Conservation (phyloP, 1,140 invertebrate species). For the Drosophila gunungcola region DNA sequence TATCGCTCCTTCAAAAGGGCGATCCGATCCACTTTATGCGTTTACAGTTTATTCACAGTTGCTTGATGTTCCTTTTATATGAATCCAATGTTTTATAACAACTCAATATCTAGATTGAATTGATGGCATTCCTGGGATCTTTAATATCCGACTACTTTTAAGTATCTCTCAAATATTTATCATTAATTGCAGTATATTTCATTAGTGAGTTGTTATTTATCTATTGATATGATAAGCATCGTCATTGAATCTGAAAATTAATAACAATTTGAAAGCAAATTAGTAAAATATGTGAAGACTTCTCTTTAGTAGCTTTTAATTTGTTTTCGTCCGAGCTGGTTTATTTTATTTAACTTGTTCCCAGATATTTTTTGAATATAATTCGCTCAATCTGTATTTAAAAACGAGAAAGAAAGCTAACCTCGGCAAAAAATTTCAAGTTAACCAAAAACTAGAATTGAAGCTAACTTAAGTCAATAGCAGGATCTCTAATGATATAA, state of each 20-base stretch:
- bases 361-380: too few relatives aligned
- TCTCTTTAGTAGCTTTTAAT: too few relatives aligned
- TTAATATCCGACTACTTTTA: neutral
- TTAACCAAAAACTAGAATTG: too few relatives aligned
- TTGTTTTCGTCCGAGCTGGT: too few relatives aligned
- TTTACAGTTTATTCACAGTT: neutral
- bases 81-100: neutral
- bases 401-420: too few relatives aligned
- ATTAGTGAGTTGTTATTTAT: neutral
- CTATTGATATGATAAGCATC: neutral
- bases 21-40: constrained; percentile 5
- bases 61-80: constrained; percentile 6
- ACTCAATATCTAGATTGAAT: neutral
- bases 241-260: neutral
- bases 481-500: too few relatives aligned
- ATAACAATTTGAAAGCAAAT: neutral
- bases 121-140: neutral
- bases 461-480: too few relatives aligned
- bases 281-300: neutral
- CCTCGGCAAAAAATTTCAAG: too few relatives aligned
- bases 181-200: neutral
- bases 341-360: too few relatives aligned
- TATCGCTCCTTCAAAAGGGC: constrained; percentile 30
- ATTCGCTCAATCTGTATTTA: too few relatives aligned
- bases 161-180: neutral